Percentiles rank a stretch among this genome's conserved stretches.
Evolutionary conservation across 2,888 invertebrate genomes (phyloP).

Genomic region (Gisinianus flammeolus): DNA sequence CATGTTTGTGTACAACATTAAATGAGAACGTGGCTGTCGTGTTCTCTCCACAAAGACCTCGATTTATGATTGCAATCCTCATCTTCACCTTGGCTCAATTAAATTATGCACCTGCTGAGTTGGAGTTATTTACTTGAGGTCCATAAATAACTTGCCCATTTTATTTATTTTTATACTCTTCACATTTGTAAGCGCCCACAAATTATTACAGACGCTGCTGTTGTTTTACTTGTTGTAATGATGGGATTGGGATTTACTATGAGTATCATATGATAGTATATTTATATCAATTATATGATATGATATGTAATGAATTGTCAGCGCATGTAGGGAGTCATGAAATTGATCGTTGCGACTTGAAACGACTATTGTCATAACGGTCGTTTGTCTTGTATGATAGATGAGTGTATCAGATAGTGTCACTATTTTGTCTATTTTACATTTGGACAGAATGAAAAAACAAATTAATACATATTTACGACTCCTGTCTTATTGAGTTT

Average conservation of each 20-base stretch:
- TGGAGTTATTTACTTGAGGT: background rate
- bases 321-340: too few relatives aligned
- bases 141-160: slow-evolving; percentile 16
- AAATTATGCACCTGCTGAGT: slow-evolving; percentile 30
- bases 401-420: too few relatives aligned
- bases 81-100: slow-evolving; percentile 32
- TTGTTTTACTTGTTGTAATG: background rate
- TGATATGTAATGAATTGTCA: too few relatives aligned
- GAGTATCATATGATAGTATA: too few relatives aligned
- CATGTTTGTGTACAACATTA: background rate
- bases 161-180: background rate
- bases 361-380: too few relatives aligned
- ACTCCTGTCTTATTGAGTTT: too few relatives aligned
- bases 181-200: background rate
- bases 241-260: background rate
- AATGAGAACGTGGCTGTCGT: slow-evolving; percentile 12
- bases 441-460: too few relatives aligned
- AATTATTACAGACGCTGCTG: background rate
- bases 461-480: too few relatives aligned
- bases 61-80: slow-evolving; percentile 27
- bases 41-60: slow-evolving; percentile 10
- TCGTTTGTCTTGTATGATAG: too few relatives aligned
- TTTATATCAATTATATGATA: too few relatives aligned
- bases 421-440: too few relatives aligned
- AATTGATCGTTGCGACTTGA: too few relatives aligned